Evolutionary conservation across 1,140 invertebrate genomes (phyloP).

Genomic region (Apis dorsata): DNA sequence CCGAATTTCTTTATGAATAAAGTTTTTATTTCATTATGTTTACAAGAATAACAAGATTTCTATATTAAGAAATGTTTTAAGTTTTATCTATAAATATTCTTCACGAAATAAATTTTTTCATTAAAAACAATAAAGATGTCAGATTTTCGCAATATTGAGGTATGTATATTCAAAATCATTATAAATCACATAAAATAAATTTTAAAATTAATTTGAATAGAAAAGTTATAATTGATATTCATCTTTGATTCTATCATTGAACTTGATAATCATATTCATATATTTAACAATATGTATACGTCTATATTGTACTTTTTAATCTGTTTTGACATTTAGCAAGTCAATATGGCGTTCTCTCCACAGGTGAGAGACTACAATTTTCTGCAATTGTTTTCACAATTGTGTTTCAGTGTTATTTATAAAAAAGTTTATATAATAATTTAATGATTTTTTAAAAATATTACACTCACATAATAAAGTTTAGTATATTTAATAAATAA

Average conservation of each 20-base stretch:
- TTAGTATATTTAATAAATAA: neutral
- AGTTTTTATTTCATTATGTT: conserved; percentile 9
- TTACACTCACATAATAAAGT: neutral
- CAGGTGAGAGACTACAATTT: conserved; percentile 57
- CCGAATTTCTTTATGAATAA: conserved; percentile 30
- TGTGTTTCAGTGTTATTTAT: neutral
- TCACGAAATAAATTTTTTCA: neutral
- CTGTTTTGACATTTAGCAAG: conserved; percentile 63
- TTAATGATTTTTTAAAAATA: neutral
- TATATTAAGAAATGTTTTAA: neutral
- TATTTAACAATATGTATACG: neutral
- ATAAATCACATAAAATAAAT: neutral
- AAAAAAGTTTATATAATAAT: neutral
- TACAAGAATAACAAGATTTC: neutral
- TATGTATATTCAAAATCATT: conserved; percentile 27
- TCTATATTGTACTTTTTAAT: conserved; percentile 42
- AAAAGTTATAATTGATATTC: neutral
- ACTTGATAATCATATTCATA: neutral
- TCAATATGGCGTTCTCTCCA: conserved; percentile 59
- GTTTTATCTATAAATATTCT: conserved; percentile 1
- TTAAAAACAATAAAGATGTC: conserved; percentile 1
- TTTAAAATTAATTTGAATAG: neutral
- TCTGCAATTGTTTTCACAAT: conserved; percentile 30
- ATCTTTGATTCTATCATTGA: neutral
- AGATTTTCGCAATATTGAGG: neutral